Percentiles rank a stretch among this genome's conserved stretches.
Evolutionary conservation across 2,797 vertebrate genomes (phyloP).

Genomic region (Enteromius argenteus): DNA sequence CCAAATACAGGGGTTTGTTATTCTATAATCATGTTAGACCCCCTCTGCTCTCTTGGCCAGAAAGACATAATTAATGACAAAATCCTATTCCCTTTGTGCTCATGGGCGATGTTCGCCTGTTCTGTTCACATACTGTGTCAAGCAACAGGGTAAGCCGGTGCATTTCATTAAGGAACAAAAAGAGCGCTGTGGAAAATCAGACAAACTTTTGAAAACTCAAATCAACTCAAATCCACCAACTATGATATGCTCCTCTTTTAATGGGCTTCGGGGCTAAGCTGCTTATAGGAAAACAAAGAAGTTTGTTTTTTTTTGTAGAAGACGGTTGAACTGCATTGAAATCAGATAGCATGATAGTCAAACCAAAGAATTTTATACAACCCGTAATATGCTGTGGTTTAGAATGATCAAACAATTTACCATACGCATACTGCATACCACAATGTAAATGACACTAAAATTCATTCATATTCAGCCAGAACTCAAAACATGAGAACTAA

Average conservation of each 20-base stretch:
- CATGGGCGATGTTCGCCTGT: conserved; percentile 29
- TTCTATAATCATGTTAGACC: conserved; percentile 55
- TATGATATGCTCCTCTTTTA: conserved; percentile 45
- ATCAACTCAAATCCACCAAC: conserved; percentile 35
- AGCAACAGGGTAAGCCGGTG: conserved; percentile 41
- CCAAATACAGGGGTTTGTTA: conserved; percentile 38
- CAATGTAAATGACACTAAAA: conserved; percentile 5
- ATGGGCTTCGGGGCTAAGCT: conserved; percentile 53
- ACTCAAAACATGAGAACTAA: conserved; percentile 26
- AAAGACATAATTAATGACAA: conserved; percentile 56
- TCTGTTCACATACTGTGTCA: conserved; percentile 51
- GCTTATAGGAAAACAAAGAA: conserved; percentile 57
- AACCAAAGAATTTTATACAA: not conserved
- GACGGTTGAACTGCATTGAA: not conserved
- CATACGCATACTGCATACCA: not conserved
- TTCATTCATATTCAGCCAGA: conserved; percentile 6
- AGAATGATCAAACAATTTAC: not conserved
- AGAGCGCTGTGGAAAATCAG: conserved; percentile 9
- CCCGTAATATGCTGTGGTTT: not conserved
- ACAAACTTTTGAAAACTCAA: conserved; percentile 48
- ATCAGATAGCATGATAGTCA: conserved; percentile 7
- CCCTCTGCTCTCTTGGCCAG: conserved; percentile 49
- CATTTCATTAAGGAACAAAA: conserved; percentile 49
- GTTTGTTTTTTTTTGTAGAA: conserved; percentile 6
- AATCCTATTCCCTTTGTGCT: conserved; percentile 53